Percentiles rank a stretch among this genome's conserved stretches.
These are phyloP conservation scores for Myotis lucifugus DNA, from an alignment of 2,113 vertebrate species.

Conservation along the genomic window DNA sequence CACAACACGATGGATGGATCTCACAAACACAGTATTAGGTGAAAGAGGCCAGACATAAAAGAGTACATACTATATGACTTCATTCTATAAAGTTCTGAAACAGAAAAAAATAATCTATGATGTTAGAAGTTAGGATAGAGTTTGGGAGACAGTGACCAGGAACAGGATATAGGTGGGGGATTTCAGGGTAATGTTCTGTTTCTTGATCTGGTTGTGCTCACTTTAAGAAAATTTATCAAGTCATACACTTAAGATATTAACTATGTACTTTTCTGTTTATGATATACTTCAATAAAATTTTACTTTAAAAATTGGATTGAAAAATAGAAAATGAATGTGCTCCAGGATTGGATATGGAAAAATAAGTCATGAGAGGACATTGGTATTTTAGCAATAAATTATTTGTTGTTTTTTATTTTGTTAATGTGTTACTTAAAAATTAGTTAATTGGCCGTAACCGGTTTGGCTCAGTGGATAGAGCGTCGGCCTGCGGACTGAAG, in stretches of 20 bases:
- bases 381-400: constrained; percentile 32
- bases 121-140: neutral
- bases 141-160: neutral
- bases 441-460: neutral
- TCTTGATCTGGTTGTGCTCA: neutral
- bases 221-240: constrained; percentile 11
- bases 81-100: constrained; percentile 7
- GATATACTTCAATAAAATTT: neutral
- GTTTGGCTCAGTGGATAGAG: no score
- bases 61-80: neutral
- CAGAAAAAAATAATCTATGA: neutral
- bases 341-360: constrained; percentile 27
- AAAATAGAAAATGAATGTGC: constrained; percentile 14
- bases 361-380: neutral
- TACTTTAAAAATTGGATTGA: neutral
- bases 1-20: neutral
- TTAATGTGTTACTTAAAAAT: neutral
- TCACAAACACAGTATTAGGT: constrained; percentile 1
- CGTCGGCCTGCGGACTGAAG: no score
- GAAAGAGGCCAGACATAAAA: constrained; percentile 6
- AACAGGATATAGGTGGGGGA: neutral
- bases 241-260: neutral
- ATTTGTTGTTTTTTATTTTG: neutral
- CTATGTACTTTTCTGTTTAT: constrained; percentile 4
- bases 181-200: neutral